Base-by-base conservation (phyloP, 2,888 invertebrate genomes). In the Amiota minor region DNA sequence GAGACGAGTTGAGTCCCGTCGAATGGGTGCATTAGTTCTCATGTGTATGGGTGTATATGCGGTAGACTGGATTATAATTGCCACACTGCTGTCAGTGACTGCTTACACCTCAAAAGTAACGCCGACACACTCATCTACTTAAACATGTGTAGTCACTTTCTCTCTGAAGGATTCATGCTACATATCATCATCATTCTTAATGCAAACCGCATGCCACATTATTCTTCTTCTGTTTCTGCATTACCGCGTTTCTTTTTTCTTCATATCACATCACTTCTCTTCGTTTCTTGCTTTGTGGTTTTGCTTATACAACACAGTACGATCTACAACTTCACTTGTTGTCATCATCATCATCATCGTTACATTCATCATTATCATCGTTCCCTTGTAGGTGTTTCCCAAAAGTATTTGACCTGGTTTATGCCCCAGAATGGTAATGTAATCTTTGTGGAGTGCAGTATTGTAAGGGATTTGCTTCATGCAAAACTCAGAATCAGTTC, bases 181-280 rank as follows among this genome's bases (percentile, higher is more conserved):
- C 84, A 84, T 84, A 84, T 86, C 84, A 35, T 35, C 35, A 35
- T 35, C 35, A 84, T 85, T 84, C 86, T 84, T 84, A 85, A 86
- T 84, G 86, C 86, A 84, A 86, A 83, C 84, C 86, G 78, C 86
- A 86, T 77, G 86, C 84, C 83, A 79, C 86, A 82, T 84, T 83
- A 85, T 86, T 70, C 72, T 61, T 62, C 23, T 62, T 79, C 83
- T 9, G 35, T 35, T 80, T 81, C 84, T 79, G 83, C 81, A 85
- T 78, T 80, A 81, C 84, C 80, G 80, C 82, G 76, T 77, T 78
- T 75, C 79, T 77, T 78, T 77, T 85, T 86, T 74, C 84, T 83
- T 84, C 77, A 72, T 71, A 72, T 73, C 80, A 23, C 59, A 59
- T 16, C 18, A 59, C 59, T 59, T 18, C 20, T 18, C 20, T 59